These are phyloP conservation scores for Mactromeris polynyma DNA, from an alignment of 2,888 invertebrate species.

Conservation along the genomic window DNA sequence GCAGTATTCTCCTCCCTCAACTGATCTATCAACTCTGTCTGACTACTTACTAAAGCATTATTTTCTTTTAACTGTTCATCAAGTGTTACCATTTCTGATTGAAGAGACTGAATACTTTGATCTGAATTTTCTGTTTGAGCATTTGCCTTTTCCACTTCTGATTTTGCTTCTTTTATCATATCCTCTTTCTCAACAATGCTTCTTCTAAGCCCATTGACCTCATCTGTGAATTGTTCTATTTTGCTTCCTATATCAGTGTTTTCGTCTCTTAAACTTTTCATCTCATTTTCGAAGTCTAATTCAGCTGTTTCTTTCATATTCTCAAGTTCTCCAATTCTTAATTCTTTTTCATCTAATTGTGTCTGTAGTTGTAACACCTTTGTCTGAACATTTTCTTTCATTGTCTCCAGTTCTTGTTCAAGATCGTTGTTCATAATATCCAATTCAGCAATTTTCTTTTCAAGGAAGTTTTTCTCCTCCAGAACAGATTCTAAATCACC, in stretches of 20 bases:
- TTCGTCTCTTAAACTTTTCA: slow-evolving; percentile 13
- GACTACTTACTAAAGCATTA: background rate
- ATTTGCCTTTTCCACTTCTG: slow-evolving; percentile 8
- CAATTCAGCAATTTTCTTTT: slow-evolving; percentile 32
- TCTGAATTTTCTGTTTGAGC: slow-evolving; percentile 13
- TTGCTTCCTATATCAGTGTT: slow-evolving; percentile 31
- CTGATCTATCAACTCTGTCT: slow-evolving; percentile 27
- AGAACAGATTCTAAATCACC: slow-evolving; percentile 61
- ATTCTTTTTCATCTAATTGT: slow-evolving; percentile 18
- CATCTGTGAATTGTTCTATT: slow-evolving; percentile 61
- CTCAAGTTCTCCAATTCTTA: slow-evolving; percentile 19
- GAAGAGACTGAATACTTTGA: background rate
- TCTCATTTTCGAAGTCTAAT: background rate
- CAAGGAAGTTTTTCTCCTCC: slow-evolving; percentile 35
- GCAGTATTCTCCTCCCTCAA: slow-evolving; percentile 24
- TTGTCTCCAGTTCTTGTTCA: slow-evolving; percentile 19
- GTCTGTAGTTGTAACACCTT: background rate
- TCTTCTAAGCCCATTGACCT: slow-evolving; percentile 56
- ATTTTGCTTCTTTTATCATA: slow-evolving; percentile 25
- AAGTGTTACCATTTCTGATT: slow-evolving; percentile 1
- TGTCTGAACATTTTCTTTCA: background rate
- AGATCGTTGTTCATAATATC: slow-evolving; percentile 27
- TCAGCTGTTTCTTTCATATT: background rate
- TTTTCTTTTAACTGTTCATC: slow-evolving; percentile 47
- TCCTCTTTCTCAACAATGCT: slow-evolving; percentile 26